Evolutionary conservation across 2,797 vertebrate genomes (phyloP).

Genomic region (Lacerta viridis): DNA sequence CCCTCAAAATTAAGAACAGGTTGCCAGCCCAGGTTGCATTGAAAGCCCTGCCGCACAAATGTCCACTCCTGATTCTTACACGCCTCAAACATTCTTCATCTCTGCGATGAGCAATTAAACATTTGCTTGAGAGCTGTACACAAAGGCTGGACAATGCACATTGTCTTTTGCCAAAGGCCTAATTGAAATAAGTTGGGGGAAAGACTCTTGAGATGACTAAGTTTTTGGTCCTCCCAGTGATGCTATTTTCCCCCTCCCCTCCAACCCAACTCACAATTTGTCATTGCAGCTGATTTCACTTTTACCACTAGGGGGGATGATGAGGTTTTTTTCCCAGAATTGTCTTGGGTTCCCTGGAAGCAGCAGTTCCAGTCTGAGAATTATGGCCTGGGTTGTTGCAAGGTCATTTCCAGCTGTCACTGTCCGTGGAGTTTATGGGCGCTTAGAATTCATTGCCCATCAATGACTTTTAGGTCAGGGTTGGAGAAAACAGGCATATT

Average conservation of each 20-base stretch:
- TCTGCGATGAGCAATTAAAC: too few species aligned
- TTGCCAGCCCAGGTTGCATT: too few species aligned
- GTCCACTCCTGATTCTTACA: not conserved
- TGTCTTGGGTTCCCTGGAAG: fast-evolving
- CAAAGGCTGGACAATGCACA: not conserved
- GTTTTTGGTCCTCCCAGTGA: not conserved
- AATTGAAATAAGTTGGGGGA: not conserved
- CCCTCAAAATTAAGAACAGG: too few species aligned
- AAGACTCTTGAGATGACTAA: not conserved
- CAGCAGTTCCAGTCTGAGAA: conserved; percentile 12
- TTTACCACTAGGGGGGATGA: not conserved
- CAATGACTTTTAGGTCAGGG: conserved; percentile 59
- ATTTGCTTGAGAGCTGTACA: fast-evolving
- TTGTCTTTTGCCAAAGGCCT: not conserved
- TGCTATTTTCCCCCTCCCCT: not conserved
- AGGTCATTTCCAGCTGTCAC: conserved; percentile 48
- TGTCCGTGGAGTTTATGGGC: conserved; percentile 44
- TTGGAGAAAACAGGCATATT: conserved; percentile 52
- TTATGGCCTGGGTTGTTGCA: conserved; percentile 26
- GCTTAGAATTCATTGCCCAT: conserved; percentile 51
- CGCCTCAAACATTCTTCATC: not conserved
- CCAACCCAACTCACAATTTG: not conserved
- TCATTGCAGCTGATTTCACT: not conserved
- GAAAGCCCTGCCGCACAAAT: too few species aligned
- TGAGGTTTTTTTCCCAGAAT: not conserved